These are phyloP conservation scores for Catamblyrhynchus diadema DNA, from an alignment of 2,797 vertebrate genomes.

Conservation along the genomic window DNA sequence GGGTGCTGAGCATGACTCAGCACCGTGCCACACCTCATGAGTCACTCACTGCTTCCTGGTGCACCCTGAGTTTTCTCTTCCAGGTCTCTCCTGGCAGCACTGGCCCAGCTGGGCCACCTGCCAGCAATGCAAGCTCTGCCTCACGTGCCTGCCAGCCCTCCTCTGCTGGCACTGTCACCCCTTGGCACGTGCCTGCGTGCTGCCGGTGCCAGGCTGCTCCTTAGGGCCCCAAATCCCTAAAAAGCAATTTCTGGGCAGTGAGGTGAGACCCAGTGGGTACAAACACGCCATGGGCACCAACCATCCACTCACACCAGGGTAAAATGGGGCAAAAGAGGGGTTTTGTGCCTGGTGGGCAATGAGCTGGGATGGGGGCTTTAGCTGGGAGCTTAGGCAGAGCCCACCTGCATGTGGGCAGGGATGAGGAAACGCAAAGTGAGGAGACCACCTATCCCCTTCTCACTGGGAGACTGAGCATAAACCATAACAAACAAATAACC, in stretches of 20 bases:
- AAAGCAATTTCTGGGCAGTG: neutral
- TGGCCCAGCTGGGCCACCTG: neutral
- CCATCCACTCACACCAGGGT: rapidly evolving
- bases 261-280: neutral
- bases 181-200: neutral
- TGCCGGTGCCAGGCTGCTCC: neutral
- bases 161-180: neutral
- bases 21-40: constrained; percentile 48
- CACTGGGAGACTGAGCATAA: neutral
- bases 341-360: rapidly evolving
- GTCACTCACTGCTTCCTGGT: constrained; percentile 58
- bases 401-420: rapidly evolving
- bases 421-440: neutral
- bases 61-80: constrained; percentile 22
- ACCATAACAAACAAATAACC: neutral
- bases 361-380: rapidly evolving
- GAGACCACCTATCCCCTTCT: neutral
- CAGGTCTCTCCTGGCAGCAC: constrained; percentile 19
- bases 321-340: neutral
- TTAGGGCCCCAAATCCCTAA: neutral
- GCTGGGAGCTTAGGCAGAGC: neutral
- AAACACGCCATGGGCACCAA: rapidly evolving
- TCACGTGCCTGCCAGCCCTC: neutral
- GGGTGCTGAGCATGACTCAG: constrained; percentile 19
- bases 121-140: neutral